Evolutionary conservation across 2,113 vertebrate genomes (phyloP), one percentile per base, ranked within the genome.

Genomic region (Gavia stellata): DNA sequence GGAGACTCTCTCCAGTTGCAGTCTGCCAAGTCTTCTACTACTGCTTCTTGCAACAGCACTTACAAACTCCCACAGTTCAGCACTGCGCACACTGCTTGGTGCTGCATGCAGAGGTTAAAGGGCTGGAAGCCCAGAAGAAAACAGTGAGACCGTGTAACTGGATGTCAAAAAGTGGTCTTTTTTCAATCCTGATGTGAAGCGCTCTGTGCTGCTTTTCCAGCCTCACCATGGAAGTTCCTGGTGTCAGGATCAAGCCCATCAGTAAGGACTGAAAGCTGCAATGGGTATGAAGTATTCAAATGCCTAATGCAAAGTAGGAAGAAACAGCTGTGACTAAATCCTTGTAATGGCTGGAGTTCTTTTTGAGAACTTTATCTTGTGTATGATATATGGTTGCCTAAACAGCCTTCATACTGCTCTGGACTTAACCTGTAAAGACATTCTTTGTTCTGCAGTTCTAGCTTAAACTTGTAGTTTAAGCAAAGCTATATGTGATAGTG

Each of bases 21-120:
- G 56, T 80, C 36, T 61, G 42, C 53, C 9, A 19, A 47, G 38
- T 70, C 50, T 72, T 72, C 59, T 28, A 9, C 63, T 59, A 3
- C 33, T 56, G 42, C 53, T 45, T 40, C 53, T 73, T 26, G 7
- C 8, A 2, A 7, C 28, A 18, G 50, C 45, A 16, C 23, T 58
- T 59, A 24, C 70, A 26, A 7, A 19, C 45, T 44, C 53, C 33
- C n/a, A 13, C 36, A 3, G 61, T 12, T 73, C 4, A 80, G 40
- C n/a, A 7, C 59, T 28, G 38, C 1, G 4, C 8, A 3, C 6
- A 0, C 29, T 38, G 38, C 21, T 52, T 12, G 13, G 18, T 65
- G 49, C 26, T 63, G 16, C 44, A 7, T 19, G 38, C 38, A 70
- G 44, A 65, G 18, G 17, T 24, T 14, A 55, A 55, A 17, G 47